phyloP scores from a whole-genome alignment of 2,888 invertebrate species.

The Anticlea derivata region DNA sequence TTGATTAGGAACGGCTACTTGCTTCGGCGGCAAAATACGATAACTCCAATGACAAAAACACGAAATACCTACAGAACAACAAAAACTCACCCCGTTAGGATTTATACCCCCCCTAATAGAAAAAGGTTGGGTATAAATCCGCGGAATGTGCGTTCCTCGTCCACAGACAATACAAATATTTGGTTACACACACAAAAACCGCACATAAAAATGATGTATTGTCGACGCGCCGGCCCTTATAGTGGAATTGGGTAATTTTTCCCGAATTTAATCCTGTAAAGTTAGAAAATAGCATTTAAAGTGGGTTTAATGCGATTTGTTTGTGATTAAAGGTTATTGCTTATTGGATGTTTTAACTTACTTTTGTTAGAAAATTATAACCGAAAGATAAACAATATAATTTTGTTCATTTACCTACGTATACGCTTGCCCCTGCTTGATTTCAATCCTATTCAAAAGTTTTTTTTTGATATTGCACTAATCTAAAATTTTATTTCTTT shows the following conservation, averaged over 20 bases:
- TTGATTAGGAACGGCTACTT: too few species aligned
- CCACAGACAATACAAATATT: constrained; percentile 74
- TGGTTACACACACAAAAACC: constrained; percentile 55
- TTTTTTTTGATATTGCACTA: too few species aligned
- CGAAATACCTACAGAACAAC: constrained; percentile 19
- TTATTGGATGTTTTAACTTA: constrained; percentile 11
- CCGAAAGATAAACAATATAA: constrained; percentile 10
- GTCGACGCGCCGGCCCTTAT: constrained; percentile 43
- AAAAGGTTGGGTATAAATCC: constrained; percentile 60
- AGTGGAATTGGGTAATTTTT: constrained; percentile 61
- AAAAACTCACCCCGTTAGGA: constrained; percentile 38
- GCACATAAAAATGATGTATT: constrained; percentile 72
- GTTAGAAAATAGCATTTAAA: constrained; percentile 32
- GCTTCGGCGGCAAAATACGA: neutral
- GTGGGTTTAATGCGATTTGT: constrained; percentile 29
- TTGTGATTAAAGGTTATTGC: constrained; percentile 24
- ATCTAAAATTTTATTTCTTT: too few species aligned
- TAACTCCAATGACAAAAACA: constrained; percentile 12
- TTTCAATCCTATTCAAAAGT: too few species aligned
- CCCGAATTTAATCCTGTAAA: constrained; percentile 41
- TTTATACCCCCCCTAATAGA: constrained; percentile 51
- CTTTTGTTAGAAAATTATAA: constrained; percentile 9
- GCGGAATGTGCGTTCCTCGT: constrained; percentile 58
- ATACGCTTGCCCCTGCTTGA: too few species aligned
- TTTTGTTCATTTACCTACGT: neutral